These are phyloP conservation scores for Aphelocoma californica DNA, from an alignment of 2,797 vertebrate species.

Conservation along the genomic window DNA sequence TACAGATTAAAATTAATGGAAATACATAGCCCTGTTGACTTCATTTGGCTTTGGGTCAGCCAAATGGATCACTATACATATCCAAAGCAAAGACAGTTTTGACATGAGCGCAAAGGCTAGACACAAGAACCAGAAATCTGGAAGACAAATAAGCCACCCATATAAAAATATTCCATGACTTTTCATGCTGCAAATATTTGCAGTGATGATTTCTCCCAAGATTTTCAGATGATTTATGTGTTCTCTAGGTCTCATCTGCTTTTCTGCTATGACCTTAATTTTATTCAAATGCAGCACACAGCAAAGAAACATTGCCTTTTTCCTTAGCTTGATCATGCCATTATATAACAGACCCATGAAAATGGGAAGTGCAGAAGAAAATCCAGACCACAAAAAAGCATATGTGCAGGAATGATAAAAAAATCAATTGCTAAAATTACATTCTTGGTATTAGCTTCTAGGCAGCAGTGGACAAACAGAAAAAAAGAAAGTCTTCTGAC, in stretches of 20 bases:
- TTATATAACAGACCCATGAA: conserved; percentile 5
- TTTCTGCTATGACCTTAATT: conserved; percentile 25
- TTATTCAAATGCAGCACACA: not conserved
- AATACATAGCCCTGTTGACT: not conserved
- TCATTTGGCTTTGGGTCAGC: not conserved
- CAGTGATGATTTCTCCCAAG: not conserved
- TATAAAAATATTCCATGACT: not conserved
- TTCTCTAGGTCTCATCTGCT: not conserved
- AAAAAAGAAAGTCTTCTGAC: not conserved
- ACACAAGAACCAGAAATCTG: not conserved
- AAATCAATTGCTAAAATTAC: not conserved
- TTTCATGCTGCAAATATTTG: not conserved
- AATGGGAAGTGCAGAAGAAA: conserved; percentile 47
- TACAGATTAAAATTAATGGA: not conserved
- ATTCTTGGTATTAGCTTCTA: conserved; percentile 1
- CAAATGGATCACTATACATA: not conserved
- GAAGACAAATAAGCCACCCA: not conserved
- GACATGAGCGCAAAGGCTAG: not conserved
- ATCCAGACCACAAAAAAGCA: conserved; percentile 17
- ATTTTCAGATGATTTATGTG: not conserved
- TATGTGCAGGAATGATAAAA: not conserved
- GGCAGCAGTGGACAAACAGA: not conserved
- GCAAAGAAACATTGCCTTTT: not conserved
- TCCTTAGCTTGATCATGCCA: not conserved
- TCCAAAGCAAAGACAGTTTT: not conserved